A percentile compares a stretch with the other conserved stretches of the same genome.
phyloP scores from a whole-genome alignment of 2,888 invertebrate genomes.

The Drosophila mimetica region DNA sequence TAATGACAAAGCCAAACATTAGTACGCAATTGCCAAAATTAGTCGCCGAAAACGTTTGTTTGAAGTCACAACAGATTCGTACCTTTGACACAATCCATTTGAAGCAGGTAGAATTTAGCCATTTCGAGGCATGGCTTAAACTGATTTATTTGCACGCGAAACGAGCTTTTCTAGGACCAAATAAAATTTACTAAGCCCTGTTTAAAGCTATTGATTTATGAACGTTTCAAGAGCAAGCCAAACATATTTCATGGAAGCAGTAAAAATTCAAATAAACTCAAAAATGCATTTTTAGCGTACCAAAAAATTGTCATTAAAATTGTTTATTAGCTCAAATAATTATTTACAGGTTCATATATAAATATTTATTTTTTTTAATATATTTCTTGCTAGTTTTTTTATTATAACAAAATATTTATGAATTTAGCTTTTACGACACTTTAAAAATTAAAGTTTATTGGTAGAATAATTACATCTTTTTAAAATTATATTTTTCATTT shows the following conservation, averaged over 20 bases:
- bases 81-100: conserved; percentile 12
- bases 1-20: conserved; percentile 32
- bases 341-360: too few species aligned
- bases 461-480: too few species aligned
- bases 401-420: too few species aligned
- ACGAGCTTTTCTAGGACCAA: too few species aligned
- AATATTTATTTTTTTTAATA: too few species aligned
- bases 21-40: conserved; percentile 22
- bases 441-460: too few species aligned
- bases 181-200: not conserved
- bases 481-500: too few species aligned
- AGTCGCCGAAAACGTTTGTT: conserved; percentile 8
- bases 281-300: too few species aligned
- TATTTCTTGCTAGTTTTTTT: too few species aligned
- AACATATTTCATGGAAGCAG: conserved; percentile 10
- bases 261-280: not conserved
- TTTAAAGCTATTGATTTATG: conserved; percentile 2
- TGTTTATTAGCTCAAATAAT: too few species aligned
- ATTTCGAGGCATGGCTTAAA: not conserved
- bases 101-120: not conserved
- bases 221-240: not conserved
- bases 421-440: too few species aligned
- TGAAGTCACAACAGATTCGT: not conserved
- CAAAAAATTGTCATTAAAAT: too few species aligned
- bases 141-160: not conserved